Conservation (phyloP, 1,140 invertebrate species). For the Tribolium madens region DNA sequence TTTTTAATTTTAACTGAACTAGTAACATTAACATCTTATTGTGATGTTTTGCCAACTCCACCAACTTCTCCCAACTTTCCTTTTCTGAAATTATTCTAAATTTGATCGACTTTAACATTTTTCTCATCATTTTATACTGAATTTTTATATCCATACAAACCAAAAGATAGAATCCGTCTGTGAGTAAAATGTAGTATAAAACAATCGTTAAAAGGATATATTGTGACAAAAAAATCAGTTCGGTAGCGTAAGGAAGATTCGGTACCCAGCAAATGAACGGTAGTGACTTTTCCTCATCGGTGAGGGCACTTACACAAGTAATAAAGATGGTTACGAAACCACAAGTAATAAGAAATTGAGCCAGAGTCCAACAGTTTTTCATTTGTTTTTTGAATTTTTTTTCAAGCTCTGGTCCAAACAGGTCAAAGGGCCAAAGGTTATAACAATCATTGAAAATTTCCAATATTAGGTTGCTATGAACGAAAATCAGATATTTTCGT, state of each 20-base stretch:
- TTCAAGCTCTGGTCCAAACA: neutral
- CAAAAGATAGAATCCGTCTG: conserved; percentile 1
- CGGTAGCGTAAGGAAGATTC: neutral
- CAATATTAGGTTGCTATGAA: neutral
- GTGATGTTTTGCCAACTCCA: neutral
- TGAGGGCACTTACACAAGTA: neutral
- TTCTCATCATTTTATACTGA: neutral
- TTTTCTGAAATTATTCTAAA: neutral
- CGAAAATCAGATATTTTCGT: neutral
- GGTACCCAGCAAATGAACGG: neutral
- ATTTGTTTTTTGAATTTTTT: neutral
- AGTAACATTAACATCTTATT: neutral
- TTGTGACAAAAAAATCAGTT: neutral
- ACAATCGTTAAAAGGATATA: neutral
- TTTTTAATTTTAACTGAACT: neutral
- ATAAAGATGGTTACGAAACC: neutral
- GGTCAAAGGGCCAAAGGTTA: neutral
- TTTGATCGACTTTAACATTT: neutral
- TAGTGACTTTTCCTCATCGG: neutral
- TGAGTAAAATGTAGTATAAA: neutral
- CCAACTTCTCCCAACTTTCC: neutral
- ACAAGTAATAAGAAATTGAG: neutral
- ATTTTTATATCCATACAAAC: neutral
- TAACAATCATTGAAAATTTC: neutral
- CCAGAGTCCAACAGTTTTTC: neutral